Conservation (phyloP, 2,797 vertebrate species). For the Sebastiscus tertius region DNA sequence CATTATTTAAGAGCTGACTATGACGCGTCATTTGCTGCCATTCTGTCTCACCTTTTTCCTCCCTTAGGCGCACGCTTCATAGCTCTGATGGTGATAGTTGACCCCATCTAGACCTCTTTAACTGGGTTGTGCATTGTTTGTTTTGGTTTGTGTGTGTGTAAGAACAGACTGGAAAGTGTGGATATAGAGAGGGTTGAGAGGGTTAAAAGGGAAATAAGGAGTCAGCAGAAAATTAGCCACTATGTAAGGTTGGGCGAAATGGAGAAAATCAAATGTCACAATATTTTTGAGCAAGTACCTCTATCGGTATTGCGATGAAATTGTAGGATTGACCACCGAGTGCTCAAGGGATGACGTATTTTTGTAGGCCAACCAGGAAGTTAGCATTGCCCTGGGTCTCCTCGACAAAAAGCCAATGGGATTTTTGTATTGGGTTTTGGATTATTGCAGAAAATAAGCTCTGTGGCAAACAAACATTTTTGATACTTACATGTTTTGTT, state of each 20-base stretch:
- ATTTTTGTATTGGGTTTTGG: too few species aligned
- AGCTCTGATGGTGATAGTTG: slow-evolving; percentile 51
- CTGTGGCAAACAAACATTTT: too few species aligned
- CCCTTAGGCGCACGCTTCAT: slow-evolving; percentile 51
- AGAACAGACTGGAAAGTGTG: neutral
- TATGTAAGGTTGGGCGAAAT: neutral
- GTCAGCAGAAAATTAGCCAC: slow-evolving; percentile 23
- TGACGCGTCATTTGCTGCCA: slow-evolving; percentile 76
- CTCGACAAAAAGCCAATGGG: too few species aligned
- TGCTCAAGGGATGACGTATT: too few species aligned
- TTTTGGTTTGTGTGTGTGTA: slow-evolving; percentile 27
- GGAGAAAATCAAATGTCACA: too few species aligned
- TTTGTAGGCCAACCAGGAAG: too few species aligned
- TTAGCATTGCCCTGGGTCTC: too few species aligned
- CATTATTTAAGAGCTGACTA: slow-evolving; percentile 80
- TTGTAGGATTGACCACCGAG: too few species aligned
- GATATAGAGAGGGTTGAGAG: slow-evolving; percentile 12
- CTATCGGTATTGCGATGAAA: too few species aligned
- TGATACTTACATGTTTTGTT: too few species aligned
- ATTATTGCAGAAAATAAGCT: rapidly evolving
- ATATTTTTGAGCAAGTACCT: too few species aligned
- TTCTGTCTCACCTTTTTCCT: slow-evolving; percentile 69
- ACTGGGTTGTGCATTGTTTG: slow-evolving; percentile 32
- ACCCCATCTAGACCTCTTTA: slow-evolving; percentile 48
- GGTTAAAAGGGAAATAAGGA: slow-evolving; percentile 17